Evolutionary conservation across 1,140 invertebrate genomes (phyloP).

Genomic region (Tyrophagus putrescentiae): DNA sequence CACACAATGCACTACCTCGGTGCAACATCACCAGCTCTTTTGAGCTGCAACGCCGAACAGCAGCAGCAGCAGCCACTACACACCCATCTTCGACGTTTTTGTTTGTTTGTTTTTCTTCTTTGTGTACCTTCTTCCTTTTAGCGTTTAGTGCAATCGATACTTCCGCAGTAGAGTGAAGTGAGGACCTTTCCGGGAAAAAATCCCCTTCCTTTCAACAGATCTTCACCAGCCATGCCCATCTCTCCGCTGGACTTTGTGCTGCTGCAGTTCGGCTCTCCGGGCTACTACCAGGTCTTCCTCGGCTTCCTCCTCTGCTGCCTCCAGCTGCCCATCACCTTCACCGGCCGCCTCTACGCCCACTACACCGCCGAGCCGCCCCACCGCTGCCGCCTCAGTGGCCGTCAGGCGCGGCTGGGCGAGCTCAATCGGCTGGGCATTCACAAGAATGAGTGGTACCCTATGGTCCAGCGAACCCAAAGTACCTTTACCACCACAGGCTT

Average conservation of each 20-base stretch:
- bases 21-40: no score
- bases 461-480: conserved; percentile 1
- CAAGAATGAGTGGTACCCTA: conserved; percentile 22
- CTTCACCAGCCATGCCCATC: conserved; percentile 25
- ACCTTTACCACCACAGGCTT: no score
- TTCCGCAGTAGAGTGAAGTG: no score
- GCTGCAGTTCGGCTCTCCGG: conserved; percentile 30
- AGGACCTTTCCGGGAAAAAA: no score
- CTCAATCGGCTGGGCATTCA: conserved; percentile 4
- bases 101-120: no score
- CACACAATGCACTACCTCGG: no score
- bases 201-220: no score
- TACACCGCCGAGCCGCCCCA: conserved; percentile 38
- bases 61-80: no score
- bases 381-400: conserved; percentile 31
- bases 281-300: conserved; percentile 37
- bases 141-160: no score
- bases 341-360: conserved; percentile 35
- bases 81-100: no score
- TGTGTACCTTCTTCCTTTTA: no score
- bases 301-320: conserved; percentile 36
- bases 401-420: conserved; percentile 8
- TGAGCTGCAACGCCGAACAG: no score
- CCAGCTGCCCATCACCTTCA: conserved; percentile 37
- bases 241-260: conserved; percentile 48